Base-by-base conservation (phyloP, 1,140 invertebrate species). In the Drosophila kohkoa region DNA sequence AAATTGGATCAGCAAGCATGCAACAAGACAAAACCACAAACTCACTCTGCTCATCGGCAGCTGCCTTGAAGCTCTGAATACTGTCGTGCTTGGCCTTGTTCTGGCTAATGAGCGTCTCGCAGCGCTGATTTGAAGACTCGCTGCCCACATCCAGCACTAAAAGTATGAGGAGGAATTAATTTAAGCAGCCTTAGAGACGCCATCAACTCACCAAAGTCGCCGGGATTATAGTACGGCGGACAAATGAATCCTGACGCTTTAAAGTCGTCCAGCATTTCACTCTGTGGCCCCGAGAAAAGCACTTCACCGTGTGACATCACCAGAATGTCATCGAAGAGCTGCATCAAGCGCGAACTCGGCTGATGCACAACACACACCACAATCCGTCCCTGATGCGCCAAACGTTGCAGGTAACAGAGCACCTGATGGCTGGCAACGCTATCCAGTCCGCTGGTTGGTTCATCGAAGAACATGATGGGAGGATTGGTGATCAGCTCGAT, bases 301-400 rank as follows among this genome's bases (percentile, higher is more conserved):
- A 93, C 94, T 52, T 93, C 93, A 1, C 95, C 95, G 38, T 93
- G 92, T 0, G 94, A 93, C 4, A 96, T 66, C 0, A 96, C 91
- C 30, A 95, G 81, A 38, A 96, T 88, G 79, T 96, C 94, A 79
- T 96, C 95, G 52, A 96, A 95, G n/a, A 94, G 92, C 1, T 93
- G 95, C 92, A 98, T 97, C 20, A 98, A 94, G 57, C 95, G 95
- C 13, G 97, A 97, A 54, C 96, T 97, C 0, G 98, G 98, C 82
- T 98, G 98, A 93, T 98, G 98, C 73, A 98, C 96, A 7, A 97
- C 96, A 82, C 97, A 98, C 3, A 96, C 95, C 28, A 98, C 95
- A 0, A 96, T 97, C 38, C 96, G 94, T 0, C 97, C 97, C 20
- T 94, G 94, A 43, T 93, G 92, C 1, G 97, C 96, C 48, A 98